Base-by-base conservation (phyloP, 2,113 vertebrate genomes). In the Mesembrinibis cayennensis region DNA sequence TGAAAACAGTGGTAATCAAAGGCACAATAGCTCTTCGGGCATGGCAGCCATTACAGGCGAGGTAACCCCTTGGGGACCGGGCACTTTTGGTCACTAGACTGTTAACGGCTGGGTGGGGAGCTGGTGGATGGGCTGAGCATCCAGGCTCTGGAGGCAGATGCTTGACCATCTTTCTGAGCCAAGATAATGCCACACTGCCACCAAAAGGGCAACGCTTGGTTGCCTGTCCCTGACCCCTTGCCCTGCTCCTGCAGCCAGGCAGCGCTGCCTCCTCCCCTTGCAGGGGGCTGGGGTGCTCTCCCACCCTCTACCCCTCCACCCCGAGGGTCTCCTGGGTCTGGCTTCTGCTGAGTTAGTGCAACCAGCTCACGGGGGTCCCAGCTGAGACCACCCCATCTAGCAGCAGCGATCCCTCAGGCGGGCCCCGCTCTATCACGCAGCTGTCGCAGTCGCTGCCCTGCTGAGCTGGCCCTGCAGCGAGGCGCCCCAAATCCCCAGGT, bases 171-270 rank as follows among this genome's bases (percentile, higher is more conserved):
- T 56, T 52, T 66, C 76, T 38, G 47, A 95, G 81, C 52, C 91
- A 89, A 95, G 95, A 62, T 85, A 93, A 90, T 55, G 91, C 89
- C 96, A 95, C 95, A 95, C 89, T 94, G 93, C 95, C 96, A 96
- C 91, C 95, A 96, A 94, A 96, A 96, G 95, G 95, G 95, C 89
- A 91, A 65, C 40, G 1, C 23, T 69, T 86, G 2, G 7, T 47
- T 58, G 55, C 67, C 89, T 36, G 1, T 69, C 66, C 44, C 77
- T 93, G 65, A 79, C 92, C 90, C 65, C 59, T 55, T 49, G 72
- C 69, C 71, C 79, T 19, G 58, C 65, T 70, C 58, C 44, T 53
- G 56, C 7, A 0, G 18, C 42, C 16, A 7, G 52, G 45, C 72
- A 90, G 42, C 19, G 1, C 36, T 73, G 34, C 42, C 45, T 72